A percentile compares a stretch with the other conserved stretches of the same genome.
Conservation (phyloP, 2,113 vertebrate genomes). For the Petrocephalus microphthalmus region DNA sequence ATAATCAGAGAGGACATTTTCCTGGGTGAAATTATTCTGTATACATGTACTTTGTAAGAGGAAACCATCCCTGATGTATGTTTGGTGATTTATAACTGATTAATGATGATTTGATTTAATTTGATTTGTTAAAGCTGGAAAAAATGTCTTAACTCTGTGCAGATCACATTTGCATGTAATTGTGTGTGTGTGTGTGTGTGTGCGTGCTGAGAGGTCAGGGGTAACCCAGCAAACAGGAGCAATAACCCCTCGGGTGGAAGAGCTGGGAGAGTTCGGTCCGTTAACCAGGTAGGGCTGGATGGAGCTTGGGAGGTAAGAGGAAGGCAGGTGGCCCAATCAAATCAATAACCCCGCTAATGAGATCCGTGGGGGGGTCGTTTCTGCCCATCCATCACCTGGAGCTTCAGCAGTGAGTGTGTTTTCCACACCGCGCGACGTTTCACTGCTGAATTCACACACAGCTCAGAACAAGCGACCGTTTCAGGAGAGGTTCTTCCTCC, state of each 20-base stretch:
- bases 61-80: background rate
- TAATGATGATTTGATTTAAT: background rate
- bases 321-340: conserved; percentile 51
- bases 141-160: background rate
- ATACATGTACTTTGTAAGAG: background rate
- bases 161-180: background rate
- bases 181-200: background rate
- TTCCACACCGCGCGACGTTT: conserved; percentile 51
- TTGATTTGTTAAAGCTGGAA: background rate
- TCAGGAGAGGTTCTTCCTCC: background rate
- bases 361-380: conserved; percentile 46
- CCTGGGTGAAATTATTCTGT: background rate
- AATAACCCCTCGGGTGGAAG: background rate
- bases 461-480: background rate
- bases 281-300: conserved; percentile 15
- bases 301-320: conserved; percentile 7
- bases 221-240: background rate
- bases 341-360: conserved; percentile 70
- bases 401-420: conserved; percentile 34
- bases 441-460: conserved; percentile 31
- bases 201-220: background rate
- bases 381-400: conserved; percentile 32
- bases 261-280: background rate
- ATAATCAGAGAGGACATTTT: background rate
- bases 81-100: background rate